phyloP scores from a whole-genome alignment of 2,797 vertebrate species.

The Catostomus latipinnis region DNA sequence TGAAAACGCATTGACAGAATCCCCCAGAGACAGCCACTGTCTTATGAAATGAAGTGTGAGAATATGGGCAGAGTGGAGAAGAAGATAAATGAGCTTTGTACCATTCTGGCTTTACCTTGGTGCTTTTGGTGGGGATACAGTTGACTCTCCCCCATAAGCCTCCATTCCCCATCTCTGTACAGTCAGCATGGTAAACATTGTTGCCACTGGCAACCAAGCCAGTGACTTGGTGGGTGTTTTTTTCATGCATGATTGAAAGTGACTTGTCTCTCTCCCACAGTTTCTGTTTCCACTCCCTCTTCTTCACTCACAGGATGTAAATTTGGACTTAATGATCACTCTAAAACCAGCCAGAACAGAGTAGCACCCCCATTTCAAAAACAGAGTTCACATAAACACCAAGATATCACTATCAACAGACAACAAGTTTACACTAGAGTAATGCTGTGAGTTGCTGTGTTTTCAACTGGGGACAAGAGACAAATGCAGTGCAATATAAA shows the following conservation, averaged over 20 bases:
- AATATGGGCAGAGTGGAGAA: slow-evolving; percentile 24
- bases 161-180: slow-evolving; percentile 25
- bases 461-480: too few relatives aligned
- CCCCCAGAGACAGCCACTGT: slow-evolving; percentile 18
- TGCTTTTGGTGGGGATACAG: slow-evolving; percentile 39
- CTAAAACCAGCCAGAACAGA: slow-evolving; percentile 40
- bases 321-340: slow-evolving; percentile 22
- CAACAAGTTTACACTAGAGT: too few relatives aligned
- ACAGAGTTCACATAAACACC: slow-evolving; percentile 27
- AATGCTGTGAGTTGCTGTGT: too few relatives aligned
- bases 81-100: slow-evolving; percentile 54
- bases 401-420: background rate
- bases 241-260: slow-evolving; percentile 53
- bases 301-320: slow-evolving; percentile 13
- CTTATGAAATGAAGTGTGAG: background rate
- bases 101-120: slow-evolving; percentile 21
- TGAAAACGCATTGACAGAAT: background rate
- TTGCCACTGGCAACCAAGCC: slow-evolving; percentile 42
- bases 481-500: too few relatives aligned
- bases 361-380: slow-evolving; percentile 15
- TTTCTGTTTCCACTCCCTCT: background rate
- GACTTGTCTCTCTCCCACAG: slow-evolving; percentile 48
- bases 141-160: slow-evolving; percentile 36
- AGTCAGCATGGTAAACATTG: slow-evolving; percentile 44
- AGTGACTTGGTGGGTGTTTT: slow-evolving; percentile 49